Conservation (phyloP, 2,797 vertebrate genomes). For the Enteromius argenteus region DNA sequence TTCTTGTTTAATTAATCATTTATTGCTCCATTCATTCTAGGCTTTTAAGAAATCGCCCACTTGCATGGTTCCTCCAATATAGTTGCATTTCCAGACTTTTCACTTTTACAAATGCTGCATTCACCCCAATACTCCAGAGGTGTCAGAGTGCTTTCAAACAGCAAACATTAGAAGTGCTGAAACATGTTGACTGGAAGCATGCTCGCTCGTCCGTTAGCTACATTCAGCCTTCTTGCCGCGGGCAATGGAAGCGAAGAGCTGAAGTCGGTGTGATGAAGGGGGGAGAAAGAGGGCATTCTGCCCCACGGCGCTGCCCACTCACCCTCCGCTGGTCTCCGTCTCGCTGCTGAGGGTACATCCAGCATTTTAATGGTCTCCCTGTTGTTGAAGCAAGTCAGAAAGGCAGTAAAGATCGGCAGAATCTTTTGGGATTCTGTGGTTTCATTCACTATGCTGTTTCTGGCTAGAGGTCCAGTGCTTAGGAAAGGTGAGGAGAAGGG, state of each 20-base stretch:
- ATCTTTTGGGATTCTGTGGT: conserved; percentile 31
- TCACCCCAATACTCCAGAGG: conserved; percentile 37
- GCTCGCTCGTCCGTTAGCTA: conserved; percentile 60
- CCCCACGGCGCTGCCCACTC: conserved; percentile 31
- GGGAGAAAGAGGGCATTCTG: conserved; percentile 27
- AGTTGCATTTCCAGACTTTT: conserved; percentile 18
- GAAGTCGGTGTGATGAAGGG: conserved; percentile 45
- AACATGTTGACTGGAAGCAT: conserved; percentile 59
- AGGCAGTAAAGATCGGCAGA: conserved; percentile 17
- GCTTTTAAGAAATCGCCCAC: conserved; percentile 8
- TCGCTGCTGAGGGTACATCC: conserved; percentile 30
- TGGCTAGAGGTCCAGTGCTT: conserved; percentile 8
- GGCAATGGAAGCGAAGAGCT: conserved; percentile 43
- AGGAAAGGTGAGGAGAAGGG: neutral
- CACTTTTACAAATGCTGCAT: conserved; percentile 35
- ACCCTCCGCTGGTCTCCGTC: conserved; percentile 11
- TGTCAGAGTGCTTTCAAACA: conserved; percentile 41
- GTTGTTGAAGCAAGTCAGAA: conserved; percentile 14
- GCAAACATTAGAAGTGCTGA: conserved; percentile 57
- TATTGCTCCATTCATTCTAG: conserved; percentile 10
- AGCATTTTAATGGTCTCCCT: conserved; percentile 50
- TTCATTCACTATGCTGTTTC: neutral
- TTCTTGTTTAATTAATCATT: conserved; percentile 24
- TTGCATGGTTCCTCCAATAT: neutral
- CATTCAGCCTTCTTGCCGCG: conserved; percentile 35